Base-by-base conservation (phyloP, 2,888 invertebrate genomes). In the Papilio elwesi region DNA sequence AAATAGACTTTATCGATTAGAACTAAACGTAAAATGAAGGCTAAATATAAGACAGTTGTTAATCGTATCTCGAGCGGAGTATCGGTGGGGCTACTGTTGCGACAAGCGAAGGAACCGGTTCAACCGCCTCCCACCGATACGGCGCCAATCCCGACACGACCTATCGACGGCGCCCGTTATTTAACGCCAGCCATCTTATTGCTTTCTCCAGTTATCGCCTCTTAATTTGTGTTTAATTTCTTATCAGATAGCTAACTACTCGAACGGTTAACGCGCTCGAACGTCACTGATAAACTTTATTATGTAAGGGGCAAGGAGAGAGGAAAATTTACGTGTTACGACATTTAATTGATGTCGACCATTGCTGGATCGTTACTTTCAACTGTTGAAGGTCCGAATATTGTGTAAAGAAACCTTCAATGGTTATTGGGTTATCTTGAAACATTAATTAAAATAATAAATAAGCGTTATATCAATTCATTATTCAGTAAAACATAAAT, bases 71-170 rank as follows among this genome's bases (percentile, higher is more conserved):
- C 85, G 85, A 83, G 79, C 84, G 86, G 85, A 83, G 90, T 89
- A 88, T 90, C 89, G 88, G 88, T 84, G 85, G 85, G 83, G 90
- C 92, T 92, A 91, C 93, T 90, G 92, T 90, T 89, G 87, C 87
- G 83, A 82, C 81, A 85, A 81, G 80, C 82, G 79, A 80, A 77
- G 78, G 76, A 87, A 92, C 92, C 91, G 91, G 92, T 93, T 85
- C 79, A 79, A 83, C 88, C 80, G 81, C 89, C 87, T 82, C 82
- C 83, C 82, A 82, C 85, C 89, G 84, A 87, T 87, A 84, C 85
- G 82, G 85, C 88, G 82, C 86, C 85, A 86, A 87, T 86, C 86
- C 83, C 83, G 85, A 83, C 82, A 82, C 85, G 85, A 86, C 85
- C 84, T 79, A 86, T 80, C 79, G 80, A 57, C 76, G 59, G 74